Evolutionary conservation across 2,888 invertebrate genomes (phyloP), one percentile per base, ranked within the genome.

Genomic region (Ormyrus nitidulus): DNA sequence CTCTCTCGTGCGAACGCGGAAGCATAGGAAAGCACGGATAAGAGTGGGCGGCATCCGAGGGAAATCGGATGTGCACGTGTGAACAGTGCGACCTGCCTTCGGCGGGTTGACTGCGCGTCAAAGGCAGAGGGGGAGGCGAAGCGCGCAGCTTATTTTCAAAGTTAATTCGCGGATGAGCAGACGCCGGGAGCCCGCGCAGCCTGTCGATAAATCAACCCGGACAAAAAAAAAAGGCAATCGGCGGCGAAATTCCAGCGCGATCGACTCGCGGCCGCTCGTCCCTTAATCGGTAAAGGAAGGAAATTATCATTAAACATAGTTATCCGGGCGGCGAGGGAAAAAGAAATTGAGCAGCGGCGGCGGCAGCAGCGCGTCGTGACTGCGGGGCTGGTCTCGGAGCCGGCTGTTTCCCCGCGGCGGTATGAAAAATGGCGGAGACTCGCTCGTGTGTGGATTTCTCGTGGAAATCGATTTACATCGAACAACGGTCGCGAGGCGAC

Each of bases 1-100:
- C 13, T 9, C 61, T 11, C 34, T 59, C 70, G 56, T 11, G 46
- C 58, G 61, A 34, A 7, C 8, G 34, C 59, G 34, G 48, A 44
- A 62, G 69, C 9, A 19, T 59, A 59, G 70, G 49, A 3, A 13
- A 56, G 70, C 61, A 71, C 65, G 51, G 62, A 19, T 8, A 34
- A 34, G 34, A 34, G 34, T 34, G 34, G 34, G 34, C 34, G 49
- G 51, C n/a, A 71, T 46, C 49, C 56, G 68, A 83, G 76, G 77
- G 86, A 86, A 87, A 87, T 86, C 83, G 81, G 82, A 83, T 84
- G 34, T 34, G 85, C 84, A 88, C 87, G 87, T 88, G 89, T 88
- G 88, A 88, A 89, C 88, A 87, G 77, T 84, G 86, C 87, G 87
- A 87, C 86, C 87, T 79, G 34, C 34, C 34, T 34, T 34, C 34